Evolutionary conservation across 2,113 vertebrate species (phyloP).

Genomic region (Erythrolamprus reginae): DNA sequence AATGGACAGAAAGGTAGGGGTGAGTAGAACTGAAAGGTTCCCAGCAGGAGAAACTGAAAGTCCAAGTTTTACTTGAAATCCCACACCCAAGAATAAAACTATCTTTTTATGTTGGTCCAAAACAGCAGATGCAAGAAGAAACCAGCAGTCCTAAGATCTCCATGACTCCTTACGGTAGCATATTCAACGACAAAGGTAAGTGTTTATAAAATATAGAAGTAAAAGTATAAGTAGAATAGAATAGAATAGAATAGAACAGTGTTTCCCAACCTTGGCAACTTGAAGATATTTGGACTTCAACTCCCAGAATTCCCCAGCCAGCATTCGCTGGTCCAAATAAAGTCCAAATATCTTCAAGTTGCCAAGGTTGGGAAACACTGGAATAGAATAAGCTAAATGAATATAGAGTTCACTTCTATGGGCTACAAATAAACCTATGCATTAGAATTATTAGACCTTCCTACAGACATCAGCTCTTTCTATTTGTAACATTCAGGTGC

Average conservation of each 20-base stretch:
- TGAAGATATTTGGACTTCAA: not conserved
- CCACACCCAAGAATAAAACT: not conserved
- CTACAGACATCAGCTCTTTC: not conserved
- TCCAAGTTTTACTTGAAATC: not conserved
- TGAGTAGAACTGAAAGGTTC: not conserved
- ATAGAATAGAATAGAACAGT: too few relatives aligned
- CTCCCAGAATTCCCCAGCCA: not conserved
- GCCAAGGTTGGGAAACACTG: too few relatives aligned
- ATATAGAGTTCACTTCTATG: not conserved
- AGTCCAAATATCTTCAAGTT: too few relatives aligned
- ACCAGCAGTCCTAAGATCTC: not conserved
- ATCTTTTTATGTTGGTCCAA: not conserved
- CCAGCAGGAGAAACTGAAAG: not conserved
- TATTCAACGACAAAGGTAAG: not conserved
- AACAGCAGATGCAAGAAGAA: not conserved
- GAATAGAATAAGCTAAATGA: not conserved
- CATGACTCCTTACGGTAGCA: not conserved
- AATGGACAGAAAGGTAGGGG: not conserved
- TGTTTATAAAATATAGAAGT: not conserved
- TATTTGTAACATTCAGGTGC: not conserved
- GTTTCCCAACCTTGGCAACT: not conserved
- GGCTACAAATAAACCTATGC: too few relatives aligned
- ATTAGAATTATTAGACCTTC: not conserved
- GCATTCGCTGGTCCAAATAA: too few relatives aligned
- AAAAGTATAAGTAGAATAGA: not conserved